Conservation (phyloP, 2,113 vertebrate genomes). For the Pseudolaguvia tuberculata region DNA sequence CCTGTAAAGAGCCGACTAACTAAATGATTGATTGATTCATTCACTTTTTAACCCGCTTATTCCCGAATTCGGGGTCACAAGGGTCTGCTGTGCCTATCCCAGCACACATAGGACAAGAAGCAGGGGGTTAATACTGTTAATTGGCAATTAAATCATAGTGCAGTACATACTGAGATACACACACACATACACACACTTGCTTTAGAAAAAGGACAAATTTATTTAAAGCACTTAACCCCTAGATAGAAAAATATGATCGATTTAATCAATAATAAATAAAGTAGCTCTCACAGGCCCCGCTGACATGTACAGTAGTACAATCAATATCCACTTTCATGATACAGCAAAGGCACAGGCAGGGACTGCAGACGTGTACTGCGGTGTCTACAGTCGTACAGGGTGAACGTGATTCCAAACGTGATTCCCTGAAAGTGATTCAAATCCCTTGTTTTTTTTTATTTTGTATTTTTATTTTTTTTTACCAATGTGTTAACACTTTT, state of each 20-base stretch:
- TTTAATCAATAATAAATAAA: slow-evolving; percentile 77
- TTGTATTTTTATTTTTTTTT: slow-evolving; percentile 17
- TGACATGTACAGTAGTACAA: slow-evolving; percentile 67
- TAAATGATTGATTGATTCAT: no score
- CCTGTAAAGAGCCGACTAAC: no score
- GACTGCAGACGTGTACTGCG: slow-evolving; percentile 60
- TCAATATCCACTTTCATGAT: slow-evolving; percentile 71
- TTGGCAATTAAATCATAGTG: no score
- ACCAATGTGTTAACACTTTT: neutral
- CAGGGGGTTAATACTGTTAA: no score
- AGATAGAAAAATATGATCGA: slow-evolving; percentile 79
- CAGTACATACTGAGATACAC: no score
- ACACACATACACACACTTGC: neutral
- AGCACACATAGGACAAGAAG: no score
- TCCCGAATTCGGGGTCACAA: no score
- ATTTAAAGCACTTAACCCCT: slow-evolving; percentile 72
- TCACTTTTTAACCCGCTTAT: no score
- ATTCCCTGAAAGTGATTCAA: no score
- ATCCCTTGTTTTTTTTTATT: no score
- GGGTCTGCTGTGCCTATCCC: no score
- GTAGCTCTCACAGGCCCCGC: slow-evolving; percentile 63
- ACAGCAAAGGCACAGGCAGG: slow-evolving; percentile 78
- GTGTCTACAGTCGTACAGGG: slow-evolving; percentile 9
- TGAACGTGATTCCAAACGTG: slow-evolving; percentile 34
- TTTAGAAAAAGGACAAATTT: slow-evolving; percentile 70